These are phyloP conservation scores for Drosophila peninsularis DNA, from an alignment of 2,888 invertebrate genomes.

Conservation along the genomic window DNA sequence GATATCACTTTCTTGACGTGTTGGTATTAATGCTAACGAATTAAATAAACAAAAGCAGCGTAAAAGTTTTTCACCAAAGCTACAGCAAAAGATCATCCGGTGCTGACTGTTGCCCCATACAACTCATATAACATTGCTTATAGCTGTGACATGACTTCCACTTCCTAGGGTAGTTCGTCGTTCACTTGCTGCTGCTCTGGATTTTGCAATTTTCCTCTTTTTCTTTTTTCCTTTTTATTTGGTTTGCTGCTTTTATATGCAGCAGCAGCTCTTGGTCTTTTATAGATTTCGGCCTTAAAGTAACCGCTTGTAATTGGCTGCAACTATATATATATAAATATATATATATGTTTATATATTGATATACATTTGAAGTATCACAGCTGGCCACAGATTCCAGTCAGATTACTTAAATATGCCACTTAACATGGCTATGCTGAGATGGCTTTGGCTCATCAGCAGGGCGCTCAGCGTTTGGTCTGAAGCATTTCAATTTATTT, in stretches of 20 bases:
- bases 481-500: conserved; percentile 67
- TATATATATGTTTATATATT: conserved; percentile 6
- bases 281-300: conserved; percentile 26
- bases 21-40: too few species aligned
- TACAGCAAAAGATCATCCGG: too few species aligned
- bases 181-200: too few species aligned
- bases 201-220: neutral
- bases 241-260: conserved; percentile 9
- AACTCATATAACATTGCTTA: too few species aligned
- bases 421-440: conserved; percentile 24
- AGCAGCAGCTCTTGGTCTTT: neutral
- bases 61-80: too few species aligned
- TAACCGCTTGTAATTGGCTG: conserved; percentile 43
- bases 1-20: too few species aligned
- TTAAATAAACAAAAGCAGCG: too few species aligned
- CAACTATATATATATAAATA: conserved; percentile 5
- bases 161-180: neutral
- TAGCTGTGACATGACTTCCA: too few species aligned
- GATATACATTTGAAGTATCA: conserved; percentile 2
- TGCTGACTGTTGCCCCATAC: too few species aligned
- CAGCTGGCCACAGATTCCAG: conserved; percentile 23
- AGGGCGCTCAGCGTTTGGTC: conserved; percentile 2
- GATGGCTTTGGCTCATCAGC: conserved; percentile 33
- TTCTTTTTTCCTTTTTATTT: neutral
- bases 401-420: conserved; percentile 39